Evolutionary conservation across 2,888 invertebrate genomes (phyloP).

Genomic region (Eulithis testata): DNA sequence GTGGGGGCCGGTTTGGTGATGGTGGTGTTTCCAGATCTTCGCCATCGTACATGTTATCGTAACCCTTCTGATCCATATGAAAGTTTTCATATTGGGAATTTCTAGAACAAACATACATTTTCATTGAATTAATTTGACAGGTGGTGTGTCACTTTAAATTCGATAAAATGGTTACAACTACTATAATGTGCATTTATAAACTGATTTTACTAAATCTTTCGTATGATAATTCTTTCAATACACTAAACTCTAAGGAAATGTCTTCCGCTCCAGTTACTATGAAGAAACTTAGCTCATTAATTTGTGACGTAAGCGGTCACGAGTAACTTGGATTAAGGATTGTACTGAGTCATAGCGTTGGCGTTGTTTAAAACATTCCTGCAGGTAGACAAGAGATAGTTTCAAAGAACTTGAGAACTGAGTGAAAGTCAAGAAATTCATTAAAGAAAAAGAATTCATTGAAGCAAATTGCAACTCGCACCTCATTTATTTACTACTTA

Average conservation of each 20-base stretch:
- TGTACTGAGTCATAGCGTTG: constrained; percentile 29
- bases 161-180: too few relatives aligned
- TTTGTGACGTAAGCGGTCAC: constrained; percentile 39
- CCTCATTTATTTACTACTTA: neutral
- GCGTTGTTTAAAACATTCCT: constrained; percentile 35
- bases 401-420: constrained; percentile 25
- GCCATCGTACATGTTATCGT: constrained; percentile 86
- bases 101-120: constrained; percentile 65
- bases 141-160: too few relatives aligned
- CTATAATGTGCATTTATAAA: too few relatives aligned
- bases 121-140: too few relatives aligned
- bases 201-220: neutral
- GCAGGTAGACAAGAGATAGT: constrained; percentile 33
- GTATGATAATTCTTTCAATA: constrained; percentile 1
- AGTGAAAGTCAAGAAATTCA: constrained; percentile 10
- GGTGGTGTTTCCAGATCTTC: constrained; percentile 91
- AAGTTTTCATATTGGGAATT: constrained; percentile 87
- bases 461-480: neutral
- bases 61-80: constrained; percentile 85
- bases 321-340: constrained; percentile 33
- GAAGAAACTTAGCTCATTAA: constrained; percentile 44
- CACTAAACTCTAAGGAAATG: constrained; percentile 17
- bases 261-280: constrained; percentile 33
- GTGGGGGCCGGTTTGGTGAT: constrained; percentile 93
- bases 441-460: neutral